Percentiles rank a stretch among this genome's conserved stretches.
These are phyloP conservation scores for Dendrocincla fuliginosa DNA, from an alignment of 2,797 vertebrate species.

Conservation along the genomic window DNA sequence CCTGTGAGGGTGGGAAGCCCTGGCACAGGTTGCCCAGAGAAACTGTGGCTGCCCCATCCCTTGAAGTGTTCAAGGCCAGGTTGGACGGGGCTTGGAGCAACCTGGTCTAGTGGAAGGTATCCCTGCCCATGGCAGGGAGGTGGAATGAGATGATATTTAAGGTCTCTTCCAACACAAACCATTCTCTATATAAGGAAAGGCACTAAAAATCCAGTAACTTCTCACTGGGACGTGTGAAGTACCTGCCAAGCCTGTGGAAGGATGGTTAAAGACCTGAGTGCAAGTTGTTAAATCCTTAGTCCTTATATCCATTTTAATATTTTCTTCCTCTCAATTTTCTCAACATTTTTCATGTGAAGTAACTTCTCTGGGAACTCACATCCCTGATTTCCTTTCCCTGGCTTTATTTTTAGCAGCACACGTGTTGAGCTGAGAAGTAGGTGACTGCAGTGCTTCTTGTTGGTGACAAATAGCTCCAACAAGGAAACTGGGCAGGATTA, in stretches of 20 bases:
- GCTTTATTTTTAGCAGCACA: conserved; percentile 2
- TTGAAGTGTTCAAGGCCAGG: neutral
- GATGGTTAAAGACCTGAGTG: neutral
- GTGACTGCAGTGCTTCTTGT: neutral
- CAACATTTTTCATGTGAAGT: neutral
- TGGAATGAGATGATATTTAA: neutral
- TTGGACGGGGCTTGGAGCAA: neutral
- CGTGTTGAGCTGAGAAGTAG: neutral
- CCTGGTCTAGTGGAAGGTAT: rapidly evolving
- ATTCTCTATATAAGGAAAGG: neutral
- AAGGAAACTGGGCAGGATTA: neutral
- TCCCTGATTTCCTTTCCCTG: neutral
- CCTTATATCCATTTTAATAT: neutral
- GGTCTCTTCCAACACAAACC: neutral
- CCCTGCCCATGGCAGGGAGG: neutral
- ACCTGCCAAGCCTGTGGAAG: neutral
- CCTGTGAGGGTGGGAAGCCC: neutral
- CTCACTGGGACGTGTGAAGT: neutral
- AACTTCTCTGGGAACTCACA: neutral
- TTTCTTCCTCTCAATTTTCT: neutral
- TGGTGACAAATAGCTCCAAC: neutral
- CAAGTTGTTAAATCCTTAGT: neutral
- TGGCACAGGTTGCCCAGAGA: neutral
- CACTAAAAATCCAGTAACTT: neutral
- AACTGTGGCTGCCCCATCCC: neutral